Evolutionary conservation across 2,797 vertebrate species (phyloP), one percentile per base, ranked within the genome.

Genomic region (Oreortyx pictus): DNA sequence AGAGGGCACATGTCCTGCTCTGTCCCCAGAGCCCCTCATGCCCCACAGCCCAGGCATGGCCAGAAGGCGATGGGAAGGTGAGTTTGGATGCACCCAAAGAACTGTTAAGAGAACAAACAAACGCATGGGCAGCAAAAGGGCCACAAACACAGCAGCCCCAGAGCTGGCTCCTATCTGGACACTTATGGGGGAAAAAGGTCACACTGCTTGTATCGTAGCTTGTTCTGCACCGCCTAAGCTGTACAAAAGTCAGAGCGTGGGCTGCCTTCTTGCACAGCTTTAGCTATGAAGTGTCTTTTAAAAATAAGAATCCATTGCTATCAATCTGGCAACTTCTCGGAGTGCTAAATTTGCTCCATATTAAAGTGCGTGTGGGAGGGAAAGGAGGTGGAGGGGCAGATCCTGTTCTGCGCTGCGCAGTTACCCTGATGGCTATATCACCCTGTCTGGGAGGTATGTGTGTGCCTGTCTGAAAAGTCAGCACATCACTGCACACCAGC

Each of bases 401-500:
- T 46, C 71, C 73, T n/a, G 49, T 35, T 64, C 52, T 75, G 17
- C 56, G 24, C 65, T 1, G 24, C 1, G 0, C 59, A 0, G 29
- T 35, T 57, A 24, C 29, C 23, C 76, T 22, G 47, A 6, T 14
- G 83, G 76, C n/a, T 47, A 19, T 52, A 23, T 50, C 2, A 0
- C 68, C 74, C 88, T 25, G 84, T 18, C 65, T 14, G 5, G 54
- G 41, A 88, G 75, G 82, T 71, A 47, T 16, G 82, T 3, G 47
- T 18, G 59, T 0, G 50, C 80, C 88, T 92, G 84, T 24, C 0
- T 23, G 77, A 15, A 71, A 70, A 94, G 49, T n/a, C 91, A 88
- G 90, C 94, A 92, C 60, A 82, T 84, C 92, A 27, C 85, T 4
- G 75, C 86, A 66, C 92, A 92, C 75, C 87, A 92, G 72, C 47